phyloP scores from a whole-genome alignment of 2,888 invertebrate genomes.

The Deroplatys truncata region DNA sequence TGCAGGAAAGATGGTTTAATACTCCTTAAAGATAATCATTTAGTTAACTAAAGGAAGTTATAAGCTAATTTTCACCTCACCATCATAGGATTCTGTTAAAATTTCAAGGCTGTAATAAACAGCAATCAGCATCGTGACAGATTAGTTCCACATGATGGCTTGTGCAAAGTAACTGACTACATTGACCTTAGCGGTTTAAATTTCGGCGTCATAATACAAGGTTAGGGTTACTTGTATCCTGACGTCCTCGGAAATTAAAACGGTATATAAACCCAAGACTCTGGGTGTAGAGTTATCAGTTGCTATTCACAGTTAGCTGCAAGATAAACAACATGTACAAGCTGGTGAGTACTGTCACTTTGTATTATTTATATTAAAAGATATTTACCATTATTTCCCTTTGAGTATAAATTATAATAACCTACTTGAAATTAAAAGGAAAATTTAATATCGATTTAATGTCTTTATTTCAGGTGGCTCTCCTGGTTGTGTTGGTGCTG shows the following conservation, averaged over 20 bases:
- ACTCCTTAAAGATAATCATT: too few species aligned
- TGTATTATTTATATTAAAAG: too few species aligned
- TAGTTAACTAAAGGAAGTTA: too few species aligned
- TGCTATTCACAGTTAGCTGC: background rate
- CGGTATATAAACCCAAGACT: background rate
- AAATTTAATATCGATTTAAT: background rate
- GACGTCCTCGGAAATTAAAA: background rate
- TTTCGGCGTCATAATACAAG: background rate
- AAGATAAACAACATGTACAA: background rate
- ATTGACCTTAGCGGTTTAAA: background rate
- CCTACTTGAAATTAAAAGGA: too few species aligned
- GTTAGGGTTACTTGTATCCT: background rate
- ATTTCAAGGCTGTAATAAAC: too few species aligned
- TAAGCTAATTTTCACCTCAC: too few species aligned
- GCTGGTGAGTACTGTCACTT: background rate
- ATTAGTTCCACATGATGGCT: background rate
- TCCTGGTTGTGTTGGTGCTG: background rate
- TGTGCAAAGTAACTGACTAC: background rate
- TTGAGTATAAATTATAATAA: too few species aligned
- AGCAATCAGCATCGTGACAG: background rate
- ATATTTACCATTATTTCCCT: too few species aligned
- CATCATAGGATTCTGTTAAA: too few species aligned
- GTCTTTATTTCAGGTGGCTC: background rate
- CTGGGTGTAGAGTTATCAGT: background rate
- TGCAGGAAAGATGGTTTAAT: too few species aligned